These are phyloP conservation scores for Porites lutea DNA, from an alignment of 64 coral and sea anemone genomes.

Conservation along the genomic window DNA sequence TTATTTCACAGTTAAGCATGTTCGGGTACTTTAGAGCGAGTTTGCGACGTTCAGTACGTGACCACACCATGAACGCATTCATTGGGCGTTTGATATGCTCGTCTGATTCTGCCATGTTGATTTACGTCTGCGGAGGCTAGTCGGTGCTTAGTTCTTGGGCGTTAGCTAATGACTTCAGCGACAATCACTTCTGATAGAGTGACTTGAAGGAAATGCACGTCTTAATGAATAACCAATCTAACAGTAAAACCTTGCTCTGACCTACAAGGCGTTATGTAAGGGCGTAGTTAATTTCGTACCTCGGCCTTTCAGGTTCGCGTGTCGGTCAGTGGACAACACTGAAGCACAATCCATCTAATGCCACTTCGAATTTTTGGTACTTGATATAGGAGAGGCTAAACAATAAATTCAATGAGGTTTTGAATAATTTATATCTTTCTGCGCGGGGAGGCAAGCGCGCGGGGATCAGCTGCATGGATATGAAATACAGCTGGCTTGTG, in stretches of 20 bases:
- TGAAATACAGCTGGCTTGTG: conserved; percentile 52
- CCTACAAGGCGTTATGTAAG: not conserved
- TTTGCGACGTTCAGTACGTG: conserved; percentile 89
- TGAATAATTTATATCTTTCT: conserved; percentile 45
- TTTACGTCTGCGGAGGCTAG: not conserved
- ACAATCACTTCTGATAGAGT: not conserved
- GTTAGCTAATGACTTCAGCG: not conserved
- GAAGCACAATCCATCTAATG: not conserved
- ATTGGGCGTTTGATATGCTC: conserved; percentile 92
- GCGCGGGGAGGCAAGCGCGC: not conserved
- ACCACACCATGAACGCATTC: conserved; percentile 98
- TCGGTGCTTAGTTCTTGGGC: not conserved
- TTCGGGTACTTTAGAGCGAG: conserved; percentile 94
- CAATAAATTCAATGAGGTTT: conserved; percentile 53
- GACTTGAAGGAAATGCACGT: not conserved
- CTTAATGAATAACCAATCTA: not conserved
- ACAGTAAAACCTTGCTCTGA: no score
- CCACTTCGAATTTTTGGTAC: conserved; percentile 34
- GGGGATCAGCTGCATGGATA: conserved; percentile 37
- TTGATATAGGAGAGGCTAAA: conserved; percentile 56
- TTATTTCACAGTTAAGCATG: conserved; percentile 97
- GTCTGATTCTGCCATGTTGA: conserved; percentile 68
- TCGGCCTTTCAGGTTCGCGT: not conserved
- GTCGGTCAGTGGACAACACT: not conserved
- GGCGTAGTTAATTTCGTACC: not conserved